A percentile compares a stretch with the other conserved stretches of the same genome.
These are phyloP conservation scores for Ramphastos sulfuratus DNA, from an alignment of 2,113 vertebrate genomes.

Conservation along the genomic window DNA sequence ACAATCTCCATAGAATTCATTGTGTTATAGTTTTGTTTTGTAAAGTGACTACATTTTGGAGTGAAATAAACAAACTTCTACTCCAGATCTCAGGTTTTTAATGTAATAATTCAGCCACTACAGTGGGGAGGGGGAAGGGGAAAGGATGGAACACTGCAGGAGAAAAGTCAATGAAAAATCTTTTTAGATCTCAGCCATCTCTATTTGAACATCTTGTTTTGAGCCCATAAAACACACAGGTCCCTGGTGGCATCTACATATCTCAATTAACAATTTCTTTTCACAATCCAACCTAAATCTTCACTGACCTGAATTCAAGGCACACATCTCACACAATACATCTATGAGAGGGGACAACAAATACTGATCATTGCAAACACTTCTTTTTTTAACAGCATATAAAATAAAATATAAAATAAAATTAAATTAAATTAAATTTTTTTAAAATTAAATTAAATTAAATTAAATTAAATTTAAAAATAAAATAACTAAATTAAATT, in stretches of 20 bases:
- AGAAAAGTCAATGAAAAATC: not conserved
- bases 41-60: not conserved
- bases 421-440: too few species aligned
- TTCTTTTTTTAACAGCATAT: not conserved
- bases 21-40: not conserved
- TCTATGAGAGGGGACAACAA: not conserved
- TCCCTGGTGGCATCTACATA: not conserved
- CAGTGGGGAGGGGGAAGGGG: rapidly evolving
- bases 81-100: not conserved
- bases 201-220: not conserved
- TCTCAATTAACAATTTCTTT: not conserved
- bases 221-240: not conserved
- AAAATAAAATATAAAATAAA: too few species aligned
- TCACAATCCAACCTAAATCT: not conserved
- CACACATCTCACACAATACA: not conserved
- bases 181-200: not conserved
- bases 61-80: not conserved
- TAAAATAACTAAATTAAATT: too few species aligned
- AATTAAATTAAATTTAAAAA: too few species aligned
- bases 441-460: too few species aligned
- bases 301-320: not conserved
- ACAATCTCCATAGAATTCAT: not conserved
- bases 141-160: not conserved
- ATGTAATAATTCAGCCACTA: not conserved
- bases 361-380: not conserved